Evolutionary conservation across 2,888 invertebrate genomes (phyloP), one percentile per base, ranked within the genome.

Genomic region (Tholera decimalis): DNA sequence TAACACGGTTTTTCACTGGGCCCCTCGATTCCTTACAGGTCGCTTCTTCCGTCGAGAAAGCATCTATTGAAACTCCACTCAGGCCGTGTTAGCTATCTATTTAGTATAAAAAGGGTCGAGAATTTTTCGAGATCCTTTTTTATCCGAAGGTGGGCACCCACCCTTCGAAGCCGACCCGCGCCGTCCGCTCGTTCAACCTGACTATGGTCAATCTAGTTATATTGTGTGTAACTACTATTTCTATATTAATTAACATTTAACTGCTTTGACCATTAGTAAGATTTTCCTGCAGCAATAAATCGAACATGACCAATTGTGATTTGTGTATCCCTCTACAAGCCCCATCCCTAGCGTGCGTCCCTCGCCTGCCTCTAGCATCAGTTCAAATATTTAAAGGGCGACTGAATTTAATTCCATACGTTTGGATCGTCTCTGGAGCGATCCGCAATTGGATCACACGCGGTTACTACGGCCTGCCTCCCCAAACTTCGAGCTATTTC

Each of bases 51-150:
- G 91, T 89, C 92, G 93, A 92, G 91, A 94, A 93, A 95, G 94
- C 94, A 93, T 95, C 95, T 93, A 95, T 95, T 95, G 95, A 95
- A 95, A 93, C 95, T 95, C 94, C 95, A 95, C 95, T 95, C 94
- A 94, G 94, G 89, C 93, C 93, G 94, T 93, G 95, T 95, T 95
- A 94, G 93, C 95, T 95, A 95, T 94, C 95, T 95, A 93, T 95
- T 95, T 95, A 95, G 95, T 95, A 95, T 95, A 95, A 95, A 95
- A 95, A 95, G 95, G 94, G 93, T 93, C 94, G 93, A 92, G 92
- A 91, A 90, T 90, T 92, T 93, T 91, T 90, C 87, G 86, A 91
- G 93, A 92, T 93, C 93, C 92, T 93, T 94, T 95, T 95, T 94
- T 94, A 93, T 91, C 92, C 91, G 88, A 77, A 87, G 91, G 91